phyloP scores from a whole-genome alignment of 35 echinoderm and acorn worm genomes.

The Diadema setosum region DNA sequence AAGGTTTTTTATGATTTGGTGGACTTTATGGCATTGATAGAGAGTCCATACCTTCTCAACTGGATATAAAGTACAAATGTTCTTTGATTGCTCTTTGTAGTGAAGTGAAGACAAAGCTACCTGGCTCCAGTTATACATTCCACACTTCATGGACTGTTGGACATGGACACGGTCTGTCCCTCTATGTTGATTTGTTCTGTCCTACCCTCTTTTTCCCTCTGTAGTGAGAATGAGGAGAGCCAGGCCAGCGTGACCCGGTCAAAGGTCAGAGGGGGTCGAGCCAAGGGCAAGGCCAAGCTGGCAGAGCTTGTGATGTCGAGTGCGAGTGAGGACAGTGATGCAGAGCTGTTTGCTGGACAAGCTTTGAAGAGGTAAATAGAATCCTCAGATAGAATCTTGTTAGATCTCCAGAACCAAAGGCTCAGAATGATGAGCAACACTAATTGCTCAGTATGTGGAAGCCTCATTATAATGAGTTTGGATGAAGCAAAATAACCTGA shows the following conservation, averaged over 20 bases:
- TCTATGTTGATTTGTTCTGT: background rate
- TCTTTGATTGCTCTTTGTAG: background rate
- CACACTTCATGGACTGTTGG: background rate
- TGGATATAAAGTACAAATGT: background rate
- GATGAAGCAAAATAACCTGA: no score
- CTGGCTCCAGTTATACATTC: background rate
- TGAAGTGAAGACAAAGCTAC: background rate
- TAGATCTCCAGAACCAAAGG: no score
- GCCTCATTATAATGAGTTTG: no score
- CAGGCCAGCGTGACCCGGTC: background rate
- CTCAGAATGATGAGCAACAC: no score
- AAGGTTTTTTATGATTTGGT: no score
- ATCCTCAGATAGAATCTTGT: no score
- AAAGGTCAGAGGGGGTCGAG: background rate
- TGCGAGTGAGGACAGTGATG: constrained; percentile 11
- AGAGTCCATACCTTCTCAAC: background rate
- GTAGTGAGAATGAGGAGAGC: background rate
- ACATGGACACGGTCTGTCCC: background rate
- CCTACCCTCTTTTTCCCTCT: background rate
- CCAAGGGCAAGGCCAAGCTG: background rate
- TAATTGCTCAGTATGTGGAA: no score
- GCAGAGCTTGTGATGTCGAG: constrained; percentile 7
- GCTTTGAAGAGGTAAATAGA: no score
- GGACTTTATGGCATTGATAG: no score
- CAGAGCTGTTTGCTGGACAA: no score